These are phyloP conservation scores for Furcifer pardalis DNA, from an alignment of 2,797 vertebrate species.

Conservation along the genomic window DNA sequence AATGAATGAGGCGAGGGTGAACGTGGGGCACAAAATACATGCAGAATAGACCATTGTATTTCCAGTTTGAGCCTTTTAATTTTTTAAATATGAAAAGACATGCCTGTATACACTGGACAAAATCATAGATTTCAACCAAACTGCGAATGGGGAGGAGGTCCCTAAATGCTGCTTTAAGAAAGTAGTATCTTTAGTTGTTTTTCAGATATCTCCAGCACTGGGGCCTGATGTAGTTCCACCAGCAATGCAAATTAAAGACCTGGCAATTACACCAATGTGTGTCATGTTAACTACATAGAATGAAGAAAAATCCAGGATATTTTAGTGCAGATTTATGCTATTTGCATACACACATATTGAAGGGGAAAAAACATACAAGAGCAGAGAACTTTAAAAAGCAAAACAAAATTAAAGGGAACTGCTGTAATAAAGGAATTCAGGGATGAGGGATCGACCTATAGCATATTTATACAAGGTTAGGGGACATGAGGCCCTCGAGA, in stretches of 20 bases:
- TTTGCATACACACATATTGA: too few relatives aligned
- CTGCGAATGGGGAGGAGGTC: too few relatives aligned
- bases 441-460: not conserved
- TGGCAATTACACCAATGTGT: too few relatives aligned
- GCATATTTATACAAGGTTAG: not conserved
- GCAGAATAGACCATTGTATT: not conserved
- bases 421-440: not conserved
- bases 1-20: too few relatives aligned
- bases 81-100: not conserved
- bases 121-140: too few relatives aligned
- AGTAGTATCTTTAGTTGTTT: too few relatives aligned
- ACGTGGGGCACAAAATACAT: not conserved
- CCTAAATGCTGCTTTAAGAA: too few relatives aligned
- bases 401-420: not conserved
- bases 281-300: slow-evolving; percentile 21
- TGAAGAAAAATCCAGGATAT: not conserved
- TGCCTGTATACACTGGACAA: too few relatives aligned
- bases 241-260: too few relatives aligned
- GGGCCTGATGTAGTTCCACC: too few relatives aligned
- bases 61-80: not conserved
- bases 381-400: not conserved
- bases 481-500: not conserved
- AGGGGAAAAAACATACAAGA: too few relatives aligned
- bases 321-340: not conserved
- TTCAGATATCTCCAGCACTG: too few relatives aligned